phyloP scores from a whole-genome alignment of 2,113 vertebrate species.

The Corythaixoides concolor region DNA sequence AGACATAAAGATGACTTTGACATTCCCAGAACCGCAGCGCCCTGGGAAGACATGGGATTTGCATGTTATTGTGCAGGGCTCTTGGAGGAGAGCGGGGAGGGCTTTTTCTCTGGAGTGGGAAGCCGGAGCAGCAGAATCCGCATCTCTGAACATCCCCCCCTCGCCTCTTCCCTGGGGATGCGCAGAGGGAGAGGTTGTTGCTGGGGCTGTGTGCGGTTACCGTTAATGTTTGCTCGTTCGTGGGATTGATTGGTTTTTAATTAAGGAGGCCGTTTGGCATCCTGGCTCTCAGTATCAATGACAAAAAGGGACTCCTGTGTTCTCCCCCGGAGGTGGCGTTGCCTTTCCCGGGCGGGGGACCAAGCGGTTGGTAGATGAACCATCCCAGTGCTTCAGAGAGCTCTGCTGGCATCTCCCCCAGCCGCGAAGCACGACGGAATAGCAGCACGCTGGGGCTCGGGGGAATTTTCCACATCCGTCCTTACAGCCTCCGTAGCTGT shows the following conservation, averaged over 20 bases:
- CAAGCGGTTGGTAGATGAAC: not conserved
- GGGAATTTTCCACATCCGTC: constrained; percentile 9
- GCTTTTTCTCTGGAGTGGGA: constrained; percentile 39
- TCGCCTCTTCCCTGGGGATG: not conserved
- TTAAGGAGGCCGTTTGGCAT: constrained; percentile 21
- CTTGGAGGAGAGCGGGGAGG: not conserved
- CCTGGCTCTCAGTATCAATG: not conserved
- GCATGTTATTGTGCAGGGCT: constrained; percentile 55
- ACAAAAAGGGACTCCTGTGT: constrained; percentile 27
- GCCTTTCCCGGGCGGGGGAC: not conserved
- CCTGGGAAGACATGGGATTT: constrained; percentile 40
- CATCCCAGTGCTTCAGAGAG: constrained; percentile 43
- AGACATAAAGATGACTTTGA: constrained; percentile 65
- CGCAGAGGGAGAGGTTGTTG: constrained; percentile 4
- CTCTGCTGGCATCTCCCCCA: constrained; percentile 17
- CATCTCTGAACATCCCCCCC: constrained; percentile 33
- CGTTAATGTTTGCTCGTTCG: not conserved
- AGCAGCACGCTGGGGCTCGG: not conserved
- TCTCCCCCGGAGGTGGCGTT: constrained; percentile 32
- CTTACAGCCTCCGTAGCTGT: rapidly evolving
- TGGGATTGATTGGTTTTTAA: constrained; percentile 47
- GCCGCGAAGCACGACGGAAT: not conserved
- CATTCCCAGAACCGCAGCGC: constrained; percentile 47
- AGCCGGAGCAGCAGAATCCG: constrained; percentile 1
- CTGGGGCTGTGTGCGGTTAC: constrained; percentile 38